Conservation (phyloP, 2,888 invertebrate genomes). For the Cotesia congregata region DNA sequence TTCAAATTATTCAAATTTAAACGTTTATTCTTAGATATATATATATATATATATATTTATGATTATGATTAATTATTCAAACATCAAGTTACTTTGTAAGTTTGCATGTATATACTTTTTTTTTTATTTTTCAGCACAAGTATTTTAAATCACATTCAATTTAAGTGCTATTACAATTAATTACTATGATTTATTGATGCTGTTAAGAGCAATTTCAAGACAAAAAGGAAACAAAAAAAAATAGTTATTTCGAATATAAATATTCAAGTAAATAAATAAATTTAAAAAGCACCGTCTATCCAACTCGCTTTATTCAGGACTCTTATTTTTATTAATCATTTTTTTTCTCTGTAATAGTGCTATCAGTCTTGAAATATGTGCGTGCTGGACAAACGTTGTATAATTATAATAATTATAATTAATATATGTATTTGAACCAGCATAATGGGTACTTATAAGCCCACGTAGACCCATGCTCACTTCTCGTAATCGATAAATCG, state of each 20-base stretch:
- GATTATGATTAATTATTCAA: not conserved
- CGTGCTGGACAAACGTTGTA: conserved; percentile 4
- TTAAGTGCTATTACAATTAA: not conserved
- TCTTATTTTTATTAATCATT: not conserved
- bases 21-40: conserved; percentile 34
- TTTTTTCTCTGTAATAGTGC: not conserved
- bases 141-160: not conserved
- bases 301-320: conserved; percentile 18
- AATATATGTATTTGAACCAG: conserved; percentile 1
- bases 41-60: not conserved
- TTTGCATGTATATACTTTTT: not conserved
- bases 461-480: not conserved
- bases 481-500: not conserved
- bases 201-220: not conserved
- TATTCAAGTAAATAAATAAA: not conserved
- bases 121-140: not conserved
- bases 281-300: not conserved
- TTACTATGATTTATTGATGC: not conserved
- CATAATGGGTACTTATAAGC: not conserved
- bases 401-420: not conserved
- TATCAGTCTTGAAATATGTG: conserved; percentile 19
- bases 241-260: not conserved
- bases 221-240: not conserved
- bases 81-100: not conserved
- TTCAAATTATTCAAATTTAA: conserved; percentile 44